Percentiles rank a stretch among this genome's conserved stretches.
phyloP scores from a whole-genome alignment of 1,140 invertebrate genomes.

The Hycleus cichorii region DNA sequence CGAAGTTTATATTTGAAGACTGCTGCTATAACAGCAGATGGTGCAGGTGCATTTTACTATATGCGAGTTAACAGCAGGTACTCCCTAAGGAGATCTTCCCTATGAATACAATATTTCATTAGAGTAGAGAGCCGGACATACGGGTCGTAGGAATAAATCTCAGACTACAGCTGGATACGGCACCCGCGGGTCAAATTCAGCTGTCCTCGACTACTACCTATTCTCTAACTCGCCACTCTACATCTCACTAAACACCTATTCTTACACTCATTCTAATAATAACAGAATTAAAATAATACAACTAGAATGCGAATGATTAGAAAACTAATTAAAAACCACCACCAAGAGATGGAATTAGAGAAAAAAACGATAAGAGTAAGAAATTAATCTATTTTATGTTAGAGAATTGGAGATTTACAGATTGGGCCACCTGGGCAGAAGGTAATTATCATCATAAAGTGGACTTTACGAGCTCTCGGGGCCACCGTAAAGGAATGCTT shows the following conservation, averaged over 20 bases:
- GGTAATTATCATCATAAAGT: constrained; percentile 58
- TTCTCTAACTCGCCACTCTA: constrained; percentile 4
- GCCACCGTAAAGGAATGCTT: constrained; percentile 54
- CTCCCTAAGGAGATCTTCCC: constrained; percentile 21
- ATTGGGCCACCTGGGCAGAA: constrained; percentile 9
- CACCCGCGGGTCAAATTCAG: constrained; percentile 38
- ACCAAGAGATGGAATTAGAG: too few species aligned
- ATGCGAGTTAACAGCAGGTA: constrained; percentile 11
- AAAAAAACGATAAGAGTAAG: too few species aligned
- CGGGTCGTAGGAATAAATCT: constrained; percentile 38
- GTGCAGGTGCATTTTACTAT: constrained; percentile 9
- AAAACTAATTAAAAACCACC: too few species aligned
- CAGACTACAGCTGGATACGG: constrained; percentile 30
- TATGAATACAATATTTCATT: constrained; percentile 43
- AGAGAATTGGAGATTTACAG: too few species aligned
- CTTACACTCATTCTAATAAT: too few species aligned
- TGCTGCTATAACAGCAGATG: not conserved
- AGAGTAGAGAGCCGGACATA: constrained; percentile 27
- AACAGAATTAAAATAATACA: too few species aligned
- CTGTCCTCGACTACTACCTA: constrained; percentile 33
- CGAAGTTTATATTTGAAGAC: too few species aligned
- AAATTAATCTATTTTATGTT: too few species aligned
- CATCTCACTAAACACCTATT: constrained; percentile 4
- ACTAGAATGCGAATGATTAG: too few species aligned
- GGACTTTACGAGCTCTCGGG: constrained; percentile 53